A percentile compares a stretch with the other conserved stretches of the same genome.
phyloP scores from a whole-genome alignment of 92 coral and sea anemone species.

The Desmophyllum pertusum region DNA sequence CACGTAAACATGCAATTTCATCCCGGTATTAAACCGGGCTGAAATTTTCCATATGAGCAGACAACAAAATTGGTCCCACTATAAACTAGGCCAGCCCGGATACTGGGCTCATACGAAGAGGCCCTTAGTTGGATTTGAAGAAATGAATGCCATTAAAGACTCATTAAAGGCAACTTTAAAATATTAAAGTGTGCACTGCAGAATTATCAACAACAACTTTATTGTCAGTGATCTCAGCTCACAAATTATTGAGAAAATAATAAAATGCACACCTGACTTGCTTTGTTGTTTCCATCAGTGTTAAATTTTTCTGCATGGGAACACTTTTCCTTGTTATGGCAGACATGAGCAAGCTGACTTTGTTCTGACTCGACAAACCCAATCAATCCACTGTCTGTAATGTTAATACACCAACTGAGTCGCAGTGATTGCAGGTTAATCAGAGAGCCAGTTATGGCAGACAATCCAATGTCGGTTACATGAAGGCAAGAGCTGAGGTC shows the following conservation, averaged over 20 bases:
- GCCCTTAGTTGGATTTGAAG: too few species aligned
- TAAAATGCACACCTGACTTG: neutral
- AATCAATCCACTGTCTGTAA: slow-evolving; percentile 75
- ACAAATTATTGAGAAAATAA: neutral
- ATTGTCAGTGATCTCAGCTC: neutral
- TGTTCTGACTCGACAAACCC: slow-evolving; percentile 39
- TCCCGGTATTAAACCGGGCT: too few species aligned
- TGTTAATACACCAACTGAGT: slow-evolving; percentile 86
- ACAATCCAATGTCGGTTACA: slow-evolving; percentile 70
- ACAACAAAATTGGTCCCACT: too few species aligned
- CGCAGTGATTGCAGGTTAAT: slow-evolving; percentile 58
- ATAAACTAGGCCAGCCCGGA: too few species aligned
- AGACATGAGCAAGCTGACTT: neutral
- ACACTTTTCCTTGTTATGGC: neutral
- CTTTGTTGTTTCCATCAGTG: neutral
- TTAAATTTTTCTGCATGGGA: neutral
- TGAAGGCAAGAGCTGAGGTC: slow-evolving; percentile 86
- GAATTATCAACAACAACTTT: too few species aligned
- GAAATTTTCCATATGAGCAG: too few species aligned
- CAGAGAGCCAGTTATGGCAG: slow-evolving; percentile 48
- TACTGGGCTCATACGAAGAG: too few species aligned
- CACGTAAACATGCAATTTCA: too few species aligned
- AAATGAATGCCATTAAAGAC: too few species aligned
- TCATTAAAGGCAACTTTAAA: too few species aligned
- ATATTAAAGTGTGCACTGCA: neutral